phyloP scores from a whole-genome alignment of 2,888 invertebrate genomes.

The Belgica antarctica region DNA sequence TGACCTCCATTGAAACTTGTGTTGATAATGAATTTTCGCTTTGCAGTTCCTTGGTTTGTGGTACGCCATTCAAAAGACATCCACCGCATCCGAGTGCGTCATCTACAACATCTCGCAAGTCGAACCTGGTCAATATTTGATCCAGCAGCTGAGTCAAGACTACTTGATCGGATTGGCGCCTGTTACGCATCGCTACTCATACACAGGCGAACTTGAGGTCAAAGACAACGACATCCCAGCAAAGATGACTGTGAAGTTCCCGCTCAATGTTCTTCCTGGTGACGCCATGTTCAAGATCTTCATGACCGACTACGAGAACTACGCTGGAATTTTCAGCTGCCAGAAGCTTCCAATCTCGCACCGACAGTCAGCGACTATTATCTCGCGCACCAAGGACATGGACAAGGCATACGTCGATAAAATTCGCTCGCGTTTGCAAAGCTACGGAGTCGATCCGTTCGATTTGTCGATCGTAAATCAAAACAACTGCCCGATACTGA shows the following conservation, averaged over 20 bases:
- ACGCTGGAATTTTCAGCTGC: conserved; percentile 76
- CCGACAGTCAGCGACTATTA: conserved; percentile 74
- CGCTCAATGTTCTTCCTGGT: conserved; percentile 76
- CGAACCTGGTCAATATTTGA: conserved; percentile 66
- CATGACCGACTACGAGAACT: conserved; percentile 70
- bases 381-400: conserved; percentile 70
- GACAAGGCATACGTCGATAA: conserved; percentile 70
- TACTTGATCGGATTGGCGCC: conserved; percentile 68
- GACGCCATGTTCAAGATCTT: conserved; percentile 72
- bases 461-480: conserved; percentile 74
- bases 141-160: conserved; percentile 74
- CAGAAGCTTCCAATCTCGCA: conserved; percentile 69
- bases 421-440: conserved; percentile 63
- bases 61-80: conserved; percentile 80
- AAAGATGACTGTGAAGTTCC: conserved; percentile 73
- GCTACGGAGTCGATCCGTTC: conserved; percentile 71
- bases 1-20: neutral
- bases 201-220: conserved; percentile 67
- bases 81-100: conserved; percentile 75
- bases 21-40: neutral
- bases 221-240: conserved; percentile 66
- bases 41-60: conserved; percentile 73
- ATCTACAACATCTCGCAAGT: conserved; percentile 74
- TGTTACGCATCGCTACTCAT: conserved; percentile 75
- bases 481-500: conserved; percentile 64